Evolutionary conservation across 2,113 vertebrate species (phyloP).

Genomic region (Plestiodon gilberti): DNA sequence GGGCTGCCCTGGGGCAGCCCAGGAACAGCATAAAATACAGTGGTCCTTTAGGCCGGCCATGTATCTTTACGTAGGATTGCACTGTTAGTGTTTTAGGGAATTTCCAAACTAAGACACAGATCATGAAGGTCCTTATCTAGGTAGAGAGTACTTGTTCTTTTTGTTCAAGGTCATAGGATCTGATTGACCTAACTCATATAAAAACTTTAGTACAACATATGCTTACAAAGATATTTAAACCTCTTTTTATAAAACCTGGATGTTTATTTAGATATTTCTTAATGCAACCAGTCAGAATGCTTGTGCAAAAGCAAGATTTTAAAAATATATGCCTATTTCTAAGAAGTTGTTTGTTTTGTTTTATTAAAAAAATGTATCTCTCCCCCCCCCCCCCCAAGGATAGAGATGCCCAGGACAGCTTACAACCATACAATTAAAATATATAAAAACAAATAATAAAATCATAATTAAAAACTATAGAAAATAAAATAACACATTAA

Average conservation of each 20-base stretch:
- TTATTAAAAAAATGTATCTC: neutral
- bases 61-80: neutral
- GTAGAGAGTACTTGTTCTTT: neutral
- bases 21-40: too few species aligned
- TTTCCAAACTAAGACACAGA: neutral
- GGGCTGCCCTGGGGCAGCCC: too few species aligned
- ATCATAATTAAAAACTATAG: too few species aligned
- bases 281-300: conserved; percentile 14
- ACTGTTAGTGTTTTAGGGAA: neutral
- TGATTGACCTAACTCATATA: neutral
- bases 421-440: too few species aligned
- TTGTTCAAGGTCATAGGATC: conserved; percentile 8
- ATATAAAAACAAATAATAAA: too few species aligned
- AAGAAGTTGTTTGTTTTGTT: neutral
- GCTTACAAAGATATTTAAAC: neutral
- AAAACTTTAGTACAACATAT: neutral
- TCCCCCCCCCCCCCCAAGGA: too few species aligned
- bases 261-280: neutral
- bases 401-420: too few species aligned
- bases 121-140: neutral
- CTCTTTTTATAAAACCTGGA: neutral
- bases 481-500: too few species aligned
- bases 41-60: too few species aligned
- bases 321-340: neutral
- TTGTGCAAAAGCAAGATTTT: neutral